Evolutionary conservation across 1,140 invertebrate species (phyloP).

Genomic region (Matsumurasca onukii): DNA sequence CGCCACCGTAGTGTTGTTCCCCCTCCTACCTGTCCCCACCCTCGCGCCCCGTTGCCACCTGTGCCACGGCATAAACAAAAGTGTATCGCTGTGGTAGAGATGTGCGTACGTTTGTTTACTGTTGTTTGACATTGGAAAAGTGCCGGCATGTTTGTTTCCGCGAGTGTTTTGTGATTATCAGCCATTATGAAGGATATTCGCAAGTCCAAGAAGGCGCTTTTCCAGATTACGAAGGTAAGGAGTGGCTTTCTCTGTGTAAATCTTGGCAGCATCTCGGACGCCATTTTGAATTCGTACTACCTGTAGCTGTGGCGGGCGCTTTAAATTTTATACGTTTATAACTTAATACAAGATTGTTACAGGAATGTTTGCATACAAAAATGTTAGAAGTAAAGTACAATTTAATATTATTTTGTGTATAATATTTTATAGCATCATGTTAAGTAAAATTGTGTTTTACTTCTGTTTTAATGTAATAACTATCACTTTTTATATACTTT

Average conservation of each 20-base stretch:
- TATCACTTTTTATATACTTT: too few species aligned
- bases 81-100: slow-evolving; percentile 17
- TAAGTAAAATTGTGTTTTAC: too few species aligned
- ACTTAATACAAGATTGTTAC: too few species aligned
- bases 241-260: slow-evolving; percentile 14
- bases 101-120: slow-evolving; percentile 24
- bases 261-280: slow-evolving; percentile 1
- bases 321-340: too few species aligned
- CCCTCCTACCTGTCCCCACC: background rate
- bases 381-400: too few species aligned
- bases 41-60: slow-evolving; percentile 3
- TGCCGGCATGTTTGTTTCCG: background rate
- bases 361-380: too few species aligned
- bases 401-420: too few species aligned
- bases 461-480: too few species aligned
- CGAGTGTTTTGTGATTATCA: slow-evolving; percentile 17
- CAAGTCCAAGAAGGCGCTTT: slow-evolving; percentile 52
- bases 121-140: slow-evolving; percentile 16
- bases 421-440: too few species aligned
- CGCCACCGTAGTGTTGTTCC: background rate
- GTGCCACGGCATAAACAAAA: slow-evolving; percentile 29
- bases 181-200: slow-evolving; percentile 51
- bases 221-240: slow-evolving; percentile 60
- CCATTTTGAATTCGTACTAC: slow-evolving; percentile 17
- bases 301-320: too few species aligned